Base-by-base conservation (phyloP, 2,113 vertebrate species). In the Cynocephalus volans region DNA sequence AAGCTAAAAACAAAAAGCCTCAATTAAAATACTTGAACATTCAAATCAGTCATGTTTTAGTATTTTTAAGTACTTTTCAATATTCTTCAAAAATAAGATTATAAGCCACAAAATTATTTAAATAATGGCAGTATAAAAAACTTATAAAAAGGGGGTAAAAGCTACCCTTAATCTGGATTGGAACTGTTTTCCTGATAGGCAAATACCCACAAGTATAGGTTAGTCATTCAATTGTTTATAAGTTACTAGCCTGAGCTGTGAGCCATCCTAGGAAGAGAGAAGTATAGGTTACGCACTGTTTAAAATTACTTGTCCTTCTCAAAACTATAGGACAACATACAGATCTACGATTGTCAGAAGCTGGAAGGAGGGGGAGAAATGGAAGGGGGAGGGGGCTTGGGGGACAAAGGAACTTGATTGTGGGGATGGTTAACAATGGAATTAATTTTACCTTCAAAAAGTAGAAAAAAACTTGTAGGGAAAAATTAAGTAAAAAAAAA, bases 191-290 rank as follows among this genome's bases (percentile, higher is more conserved):
- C 24, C 62, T 75, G 64, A 56, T 0, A 65, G 26, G 77, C 52
- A 80, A 92, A 56, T 50, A 56, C 9, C 4, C 54, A 87, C 28
- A 65, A 92, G 50, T 36, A 65, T 12, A 90, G 28, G 54, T 93
- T 83, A 95, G 70, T 84, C 81, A 73, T 52, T 65, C n/a, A 58
- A 65, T 23, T 87, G 54, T 93, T 98, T 69, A 88, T 84, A 97
- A 86, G 48, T 91, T 23, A 93, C 23, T 60, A 88, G 75, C n/a
- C n/a, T 48, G 13, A 85, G 83, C 26, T 80, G 13, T 23, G 64
- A 97, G 60, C 19, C n/a, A 72, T 83, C 45, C 15, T 26, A 73
- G 67, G 70, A 50, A 72, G 65, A 15, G 13, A 64, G 17, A 28
- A 23, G 28, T 36, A 5, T 14, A 15, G 24, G 77, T 64, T 81